Conservation (phyloP, 2,113 vertebrate species). For the Anguilla rostrata region DNA sequence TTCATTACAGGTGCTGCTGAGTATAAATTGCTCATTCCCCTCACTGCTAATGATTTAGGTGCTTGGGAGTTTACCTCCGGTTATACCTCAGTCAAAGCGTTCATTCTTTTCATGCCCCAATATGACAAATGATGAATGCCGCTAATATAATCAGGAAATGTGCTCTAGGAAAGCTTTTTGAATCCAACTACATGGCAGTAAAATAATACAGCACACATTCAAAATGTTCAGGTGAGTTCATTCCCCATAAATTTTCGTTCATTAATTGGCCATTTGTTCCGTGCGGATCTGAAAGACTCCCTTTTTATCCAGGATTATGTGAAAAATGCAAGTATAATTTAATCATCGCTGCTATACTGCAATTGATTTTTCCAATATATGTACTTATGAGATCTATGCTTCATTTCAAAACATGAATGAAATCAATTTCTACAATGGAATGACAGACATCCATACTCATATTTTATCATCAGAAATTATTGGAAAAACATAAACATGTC, state of each 20-base stretch:
- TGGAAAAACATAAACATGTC: background rate
- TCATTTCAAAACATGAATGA: background rate
- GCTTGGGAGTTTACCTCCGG: background rate
- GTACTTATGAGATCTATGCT: background rate
- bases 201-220: background rate
- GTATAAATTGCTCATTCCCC: background rate
- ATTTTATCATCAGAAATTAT: background rate
- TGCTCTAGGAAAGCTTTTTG: background rate
- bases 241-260: background rate
- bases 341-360: background rate
- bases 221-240: background rate
- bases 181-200: background rate
- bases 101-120: background rate
- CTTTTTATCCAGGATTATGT: background rate
- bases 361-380: background rate
- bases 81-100: background rate
- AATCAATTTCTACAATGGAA: background rate
- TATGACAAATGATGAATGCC: conserved; percentile 8
- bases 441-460: background rate
- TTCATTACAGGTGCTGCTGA: background rate
- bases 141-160: conserved; percentile 12
- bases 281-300: background rate
- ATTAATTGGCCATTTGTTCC: background rate
- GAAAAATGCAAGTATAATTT: background rate
- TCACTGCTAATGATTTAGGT: background rate